phyloP scores from a whole-genome alignment of 1,140 invertebrate species.

The Bombyx mori region DNA sequence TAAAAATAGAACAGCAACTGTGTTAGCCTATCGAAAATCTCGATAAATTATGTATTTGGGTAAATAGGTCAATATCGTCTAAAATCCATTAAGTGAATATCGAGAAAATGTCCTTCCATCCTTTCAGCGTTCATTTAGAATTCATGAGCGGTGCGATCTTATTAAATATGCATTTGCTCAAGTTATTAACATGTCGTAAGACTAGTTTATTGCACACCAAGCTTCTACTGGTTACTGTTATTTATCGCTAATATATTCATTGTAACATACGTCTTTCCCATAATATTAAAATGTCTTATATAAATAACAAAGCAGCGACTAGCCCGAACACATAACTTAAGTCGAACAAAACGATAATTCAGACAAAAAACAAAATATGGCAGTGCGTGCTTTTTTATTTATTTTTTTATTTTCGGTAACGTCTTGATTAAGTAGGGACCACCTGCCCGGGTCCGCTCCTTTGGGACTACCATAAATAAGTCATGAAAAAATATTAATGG shows the following conservation, averaged over 20 bases:
- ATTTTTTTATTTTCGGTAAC: constrained; percentile 63
- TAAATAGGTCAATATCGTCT: constrained; percentile 7
- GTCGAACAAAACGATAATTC: constrained; percentile 58
- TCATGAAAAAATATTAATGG: constrained; percentile 59
- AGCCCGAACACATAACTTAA: constrained; percentile 44
- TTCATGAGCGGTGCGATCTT: constrained; percentile 22
- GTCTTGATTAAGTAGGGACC: constrained; percentile 69
- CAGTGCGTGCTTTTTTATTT: constrained; percentile 22
- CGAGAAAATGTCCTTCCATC: constrained; percentile 7
- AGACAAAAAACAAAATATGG: constrained; percentile 59
- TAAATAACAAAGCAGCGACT: constrained; percentile 53
- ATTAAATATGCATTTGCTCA: constrained; percentile 37
- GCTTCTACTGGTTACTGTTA: constrained; percentile 26
- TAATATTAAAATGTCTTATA: constrained; percentile 54
- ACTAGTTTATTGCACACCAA: constrained; percentile 42
- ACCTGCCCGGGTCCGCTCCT: constrained; percentile 51
- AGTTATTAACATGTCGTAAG: constrained; percentile 45
- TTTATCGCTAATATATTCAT: constrained; percentile 69
- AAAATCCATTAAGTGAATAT: constrained; percentile 8
- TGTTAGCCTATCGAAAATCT: too few species aligned
- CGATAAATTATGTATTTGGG: constrained; percentile 6
- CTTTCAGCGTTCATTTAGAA: constrained; percentile 17
- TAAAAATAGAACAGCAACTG: too few species aligned
- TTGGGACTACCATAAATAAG: constrained; percentile 59
- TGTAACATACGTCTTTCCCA: constrained; percentile 57